Percentiles rank a stretch among this genome's conserved stretches.
These are phyloP conservation scores for Autographa pulchrina DNA, from an alignment of 2,888 invertebrate genomes.

Conservation along the genomic window DNA sequence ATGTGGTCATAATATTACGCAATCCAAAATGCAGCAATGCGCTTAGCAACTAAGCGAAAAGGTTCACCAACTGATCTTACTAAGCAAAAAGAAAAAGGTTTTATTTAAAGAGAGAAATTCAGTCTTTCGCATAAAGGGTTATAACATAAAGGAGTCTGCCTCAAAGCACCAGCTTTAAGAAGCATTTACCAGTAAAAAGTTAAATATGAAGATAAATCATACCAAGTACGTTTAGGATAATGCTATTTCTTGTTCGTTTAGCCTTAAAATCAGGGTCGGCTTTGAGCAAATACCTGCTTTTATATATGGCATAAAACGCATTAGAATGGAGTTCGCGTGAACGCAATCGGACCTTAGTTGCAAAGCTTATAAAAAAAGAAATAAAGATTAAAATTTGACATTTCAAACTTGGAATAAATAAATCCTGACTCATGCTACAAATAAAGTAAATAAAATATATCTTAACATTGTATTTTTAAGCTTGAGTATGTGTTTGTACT, in stretches of 20 bases:
- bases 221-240: conserved; percentile 4
- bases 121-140: not conserved
- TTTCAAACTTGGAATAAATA: no score
- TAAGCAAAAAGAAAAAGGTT: not conserved
- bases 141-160: not conserved
- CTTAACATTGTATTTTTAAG: not conserved
- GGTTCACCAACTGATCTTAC: not conserved
- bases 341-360: no score
- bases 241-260: not conserved
- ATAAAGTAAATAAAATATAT: not conserved
- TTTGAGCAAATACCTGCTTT: not conserved
- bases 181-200: not conserved
- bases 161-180: not conserved
- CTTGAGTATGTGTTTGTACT: not conserved
- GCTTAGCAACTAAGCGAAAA: not conserved
- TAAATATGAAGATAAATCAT: conserved; percentile 4
- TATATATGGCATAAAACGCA: not conserved
- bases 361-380: no score
- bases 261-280: not conserved
- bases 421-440: no score
- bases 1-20: not conserved
- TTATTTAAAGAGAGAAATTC: conserved; percentile 2
- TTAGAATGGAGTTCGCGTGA: no score
- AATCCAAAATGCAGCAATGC: not conserved
- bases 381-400: no score